A percentile compares a stretch with the other conserved stretches of the same genome.
Evolutionary conservation across 2,113 vertebrate genomes (phyloP).

Genomic region (Pelecanoides urinatrix): DNA sequence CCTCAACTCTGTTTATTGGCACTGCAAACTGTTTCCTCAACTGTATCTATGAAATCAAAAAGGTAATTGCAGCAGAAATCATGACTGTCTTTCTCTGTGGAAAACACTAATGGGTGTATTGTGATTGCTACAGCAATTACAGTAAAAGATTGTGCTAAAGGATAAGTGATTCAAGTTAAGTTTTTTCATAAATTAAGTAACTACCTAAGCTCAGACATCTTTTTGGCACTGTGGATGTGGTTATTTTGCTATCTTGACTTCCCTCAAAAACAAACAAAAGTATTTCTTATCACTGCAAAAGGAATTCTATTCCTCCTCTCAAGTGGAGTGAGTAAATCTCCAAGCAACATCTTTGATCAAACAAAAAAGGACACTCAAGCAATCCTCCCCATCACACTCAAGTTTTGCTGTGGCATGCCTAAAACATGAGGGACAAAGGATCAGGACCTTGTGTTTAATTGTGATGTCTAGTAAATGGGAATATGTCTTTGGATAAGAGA

Average conservation of each 20-base stretch:
- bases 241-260: not conserved
- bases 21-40: not conserved
- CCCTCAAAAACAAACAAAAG: not conserved
- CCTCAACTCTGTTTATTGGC: not conserved
- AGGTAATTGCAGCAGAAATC: not conserved
- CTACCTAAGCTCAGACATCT: not conserved
- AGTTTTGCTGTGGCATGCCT: not conserved
- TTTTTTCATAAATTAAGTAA: not conserved
- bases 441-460: not conserved
- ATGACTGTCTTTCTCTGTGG: not conserved
- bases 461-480: not conserved
- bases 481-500: not conserved
- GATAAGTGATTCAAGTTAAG: not conserved
- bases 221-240: not conserved
- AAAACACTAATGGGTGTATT: not conserved
- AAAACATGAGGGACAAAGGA: not conserved
- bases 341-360: not conserved
- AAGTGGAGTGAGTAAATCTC: not conserved
- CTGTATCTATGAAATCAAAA: not conserved
- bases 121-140: not conserved
- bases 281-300: not conserved
- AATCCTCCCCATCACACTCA: not conserved
- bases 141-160: not conserved
- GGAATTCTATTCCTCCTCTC: not conserved
- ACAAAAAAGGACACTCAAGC: not conserved